Conservation (phyloP, 2,113 vertebrate genomes). For the Romanogobio albipinnatus region DNA sequence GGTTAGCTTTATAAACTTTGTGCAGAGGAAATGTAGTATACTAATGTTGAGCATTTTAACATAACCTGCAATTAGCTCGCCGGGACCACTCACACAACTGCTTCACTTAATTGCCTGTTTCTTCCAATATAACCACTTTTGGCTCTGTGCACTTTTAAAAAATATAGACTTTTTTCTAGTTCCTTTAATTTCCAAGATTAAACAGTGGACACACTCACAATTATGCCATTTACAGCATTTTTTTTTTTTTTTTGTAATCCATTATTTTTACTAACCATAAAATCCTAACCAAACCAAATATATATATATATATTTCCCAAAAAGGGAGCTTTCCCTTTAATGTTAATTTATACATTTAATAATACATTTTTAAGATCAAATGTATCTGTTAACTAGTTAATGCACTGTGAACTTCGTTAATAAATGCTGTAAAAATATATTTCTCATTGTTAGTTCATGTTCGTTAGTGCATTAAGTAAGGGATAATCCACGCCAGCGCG, state of each 20-base stretch:
- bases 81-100: not conserved
- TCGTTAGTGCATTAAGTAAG: too few species aligned
- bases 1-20: not conserved
- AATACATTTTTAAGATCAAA: too few species aligned
- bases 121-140: not conserved
- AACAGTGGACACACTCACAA: not conserved
- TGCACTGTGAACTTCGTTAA: too few species aligned
- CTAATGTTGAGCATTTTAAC: not conserved
- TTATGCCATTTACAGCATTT: not conserved
- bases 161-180: not conserved
- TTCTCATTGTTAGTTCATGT: too few species aligned
- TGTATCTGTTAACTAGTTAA: too few species aligned
- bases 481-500: too few species aligned
- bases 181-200: not conserved
- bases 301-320: too few species aligned
- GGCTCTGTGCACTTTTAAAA: not conserved
- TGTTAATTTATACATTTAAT: too few species aligned
- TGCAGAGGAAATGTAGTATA: not conserved
- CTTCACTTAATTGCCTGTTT: not conserved
- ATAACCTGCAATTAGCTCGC: constrained; percentile 22
- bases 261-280: too few species aligned
- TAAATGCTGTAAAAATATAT: too few species aligned
- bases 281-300: too few species aligned
- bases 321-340: too few species aligned
- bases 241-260: not conserved